Evolutionary conservation across 2,797 vertebrate species (phyloP).

Genomic region (Distichodus sexfasciatus): DNA sequence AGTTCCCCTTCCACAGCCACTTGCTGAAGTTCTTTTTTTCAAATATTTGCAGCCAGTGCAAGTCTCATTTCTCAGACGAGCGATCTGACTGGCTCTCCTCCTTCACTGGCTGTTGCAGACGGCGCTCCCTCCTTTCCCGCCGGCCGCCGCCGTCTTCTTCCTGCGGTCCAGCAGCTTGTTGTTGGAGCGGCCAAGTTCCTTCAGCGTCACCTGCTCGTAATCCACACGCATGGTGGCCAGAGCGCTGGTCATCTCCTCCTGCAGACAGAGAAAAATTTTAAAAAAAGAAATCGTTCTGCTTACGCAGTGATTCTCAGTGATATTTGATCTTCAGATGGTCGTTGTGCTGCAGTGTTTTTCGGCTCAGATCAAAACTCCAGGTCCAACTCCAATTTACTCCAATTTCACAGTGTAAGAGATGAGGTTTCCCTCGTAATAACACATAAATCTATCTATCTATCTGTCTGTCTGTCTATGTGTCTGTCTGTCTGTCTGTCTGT

Average conservation of each 20-base stretch:
- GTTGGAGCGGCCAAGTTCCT: conserved; percentile 93
- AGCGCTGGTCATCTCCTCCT: conserved; percentile 98
- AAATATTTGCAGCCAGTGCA: not conserved
- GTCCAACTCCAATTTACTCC: no score
- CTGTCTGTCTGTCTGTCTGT: no score
- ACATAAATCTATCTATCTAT: no score
- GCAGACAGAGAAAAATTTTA: conserved; percentile 16
- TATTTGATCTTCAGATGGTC: no score
- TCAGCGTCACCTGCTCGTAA: conserved; percentile 98
- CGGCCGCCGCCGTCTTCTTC: conserved; percentile 88
- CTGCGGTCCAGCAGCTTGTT: conserved; percentile 96
- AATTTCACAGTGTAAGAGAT: no score
- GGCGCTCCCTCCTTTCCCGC: conserved; percentile 70
- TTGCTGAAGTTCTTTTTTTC: not conserved
- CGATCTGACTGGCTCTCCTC: conserved; percentile 22
- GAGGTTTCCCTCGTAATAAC: no score
- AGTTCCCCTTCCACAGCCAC: not conserved
- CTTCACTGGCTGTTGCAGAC: conserved; percentile 91
- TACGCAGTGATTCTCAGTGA: no score
- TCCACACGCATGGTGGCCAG: conserved; percentile 97
- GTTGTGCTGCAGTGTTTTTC: no score
- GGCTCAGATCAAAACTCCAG: no score
- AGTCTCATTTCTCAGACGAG: not conserved
- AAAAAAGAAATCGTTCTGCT: no score
- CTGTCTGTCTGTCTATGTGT: no score